Percentiles rank a stretch among this genome's conserved stretches.
Conservation (phyloP, 2,797 vertebrate genomes). For the Iguana delicatissima region DNA sequence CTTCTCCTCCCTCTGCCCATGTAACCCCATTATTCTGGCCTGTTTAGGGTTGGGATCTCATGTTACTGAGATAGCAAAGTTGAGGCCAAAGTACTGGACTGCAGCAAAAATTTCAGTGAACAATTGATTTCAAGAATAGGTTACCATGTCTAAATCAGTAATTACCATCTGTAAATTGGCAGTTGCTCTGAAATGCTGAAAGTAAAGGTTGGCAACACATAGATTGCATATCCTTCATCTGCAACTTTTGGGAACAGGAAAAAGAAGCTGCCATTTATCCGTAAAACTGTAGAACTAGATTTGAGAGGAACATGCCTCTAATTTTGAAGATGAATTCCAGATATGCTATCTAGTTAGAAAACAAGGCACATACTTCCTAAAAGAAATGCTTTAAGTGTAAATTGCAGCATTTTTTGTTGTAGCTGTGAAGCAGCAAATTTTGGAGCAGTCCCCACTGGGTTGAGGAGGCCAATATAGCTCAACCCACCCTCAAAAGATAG, state of each 20-base stretch:
- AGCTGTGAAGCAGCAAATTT: too few relatives aligned
- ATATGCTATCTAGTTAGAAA: too few relatives aligned
- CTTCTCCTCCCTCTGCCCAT: neutral
- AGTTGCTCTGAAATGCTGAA: neutral
- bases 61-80: neutral
- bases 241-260: neutral
- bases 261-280: neutral
- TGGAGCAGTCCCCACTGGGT: too few relatives aligned
- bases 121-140: neutral
- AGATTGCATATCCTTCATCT: neutral
- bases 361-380: too few relatives aligned
- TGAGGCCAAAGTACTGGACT: neutral
- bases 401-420: too few relatives aligned
- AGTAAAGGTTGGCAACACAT: neutral
- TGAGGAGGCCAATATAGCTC: too few relatives aligned
- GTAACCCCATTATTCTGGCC: neutral
- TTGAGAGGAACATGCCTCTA: too few relatives aligned
- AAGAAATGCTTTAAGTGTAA: too few relatives aligned
- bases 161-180: neutral
- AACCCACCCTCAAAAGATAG: too few relatives aligned
- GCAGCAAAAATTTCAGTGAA: neutral
- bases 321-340: too few relatives aligned
- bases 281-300: neutral
- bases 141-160: neutral
- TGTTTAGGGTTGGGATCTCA: neutral